Percentiles rank a stretch among this genome's conserved stretches.
phyloP scores from a whole-genome alignment of 2,888 invertebrate genomes.

The Thelaira solivaga region DNA sequence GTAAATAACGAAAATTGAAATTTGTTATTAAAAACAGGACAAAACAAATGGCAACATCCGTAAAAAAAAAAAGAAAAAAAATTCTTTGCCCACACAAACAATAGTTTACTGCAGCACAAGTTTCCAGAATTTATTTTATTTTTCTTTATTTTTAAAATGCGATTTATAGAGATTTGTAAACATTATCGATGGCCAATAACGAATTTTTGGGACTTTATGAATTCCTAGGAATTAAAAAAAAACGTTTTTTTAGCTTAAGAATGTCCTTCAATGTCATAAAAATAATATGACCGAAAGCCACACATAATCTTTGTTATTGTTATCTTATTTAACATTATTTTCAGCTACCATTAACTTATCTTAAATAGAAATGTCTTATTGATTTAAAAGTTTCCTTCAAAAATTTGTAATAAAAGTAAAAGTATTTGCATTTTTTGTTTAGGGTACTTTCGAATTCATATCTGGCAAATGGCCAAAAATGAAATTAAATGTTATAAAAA shows the following conservation, averaged over 20 bases:
- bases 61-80: not conserved
- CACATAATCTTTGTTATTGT: too few relatives aligned
- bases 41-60: constrained; percentile 40
- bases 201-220: not conserved
- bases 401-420: not conserved
- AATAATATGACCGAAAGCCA: too few relatives aligned
- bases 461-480: constrained; percentile 35
- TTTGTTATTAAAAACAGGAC: constrained; percentile 53
- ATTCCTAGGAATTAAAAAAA: not conserved
- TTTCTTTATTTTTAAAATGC: too few relatives aligned
- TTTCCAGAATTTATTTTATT: not conserved
- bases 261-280: not conserved
- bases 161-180: not conserved
- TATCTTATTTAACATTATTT: too few relatives aligned
- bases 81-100: not conserved
- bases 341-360: too few relatives aligned
- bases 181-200: not conserved
- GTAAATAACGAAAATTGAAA: constrained; percentile 55
- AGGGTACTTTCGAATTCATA: not conserved
- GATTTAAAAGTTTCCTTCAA: not conserved
- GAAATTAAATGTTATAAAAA: constrained; percentile 18
- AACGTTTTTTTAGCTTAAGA: too few relatives aligned
- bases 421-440: not conserved
- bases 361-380: too few relatives aligned
- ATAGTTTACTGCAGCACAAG: not conserved